These are phyloP conservation scores for Eristalis arbustorum DNA, from an alignment of 2,888 invertebrate genomes.

Conservation along the genomic window DNA sequence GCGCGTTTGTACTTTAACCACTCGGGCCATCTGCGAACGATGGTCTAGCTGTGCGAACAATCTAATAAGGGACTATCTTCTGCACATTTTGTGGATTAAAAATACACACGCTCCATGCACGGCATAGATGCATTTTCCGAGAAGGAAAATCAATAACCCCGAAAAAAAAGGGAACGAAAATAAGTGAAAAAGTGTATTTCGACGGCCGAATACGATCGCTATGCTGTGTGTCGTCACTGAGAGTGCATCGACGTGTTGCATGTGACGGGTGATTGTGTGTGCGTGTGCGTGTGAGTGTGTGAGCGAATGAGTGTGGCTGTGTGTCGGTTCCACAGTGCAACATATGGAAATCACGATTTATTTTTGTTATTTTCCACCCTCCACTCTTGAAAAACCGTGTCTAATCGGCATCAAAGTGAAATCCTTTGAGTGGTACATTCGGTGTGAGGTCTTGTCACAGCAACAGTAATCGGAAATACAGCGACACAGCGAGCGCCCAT, in stretches of 20 bases:
- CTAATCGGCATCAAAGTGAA: slow-evolving; percentile 61
- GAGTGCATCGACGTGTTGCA: slow-evolving; percentile 55
- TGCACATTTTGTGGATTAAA: slow-evolving; percentile 7
- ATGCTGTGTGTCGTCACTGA: slow-evolving; percentile 7
- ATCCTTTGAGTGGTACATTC: slow-evolving; percentile 29
- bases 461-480: slow-evolving; percentile 50
- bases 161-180: neutral
- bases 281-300: slow-evolving; percentile 27
- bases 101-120: neutral
- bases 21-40: neutral
- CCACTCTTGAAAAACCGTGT: slow-evolving; percentile 16
- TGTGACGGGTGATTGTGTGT: slow-evolving; percentile 8
- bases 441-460: slow-evolving; percentile 6
- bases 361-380: neutral
- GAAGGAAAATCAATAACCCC: neutral
- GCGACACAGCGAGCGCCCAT: slow-evolving; percentile 15
- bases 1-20: neutral
- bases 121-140: neutral
- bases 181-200: slow-evolving; percentile 35
- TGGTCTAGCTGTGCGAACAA: slow-evolving; percentile 36
- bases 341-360: slow-evolving; percentile 59
- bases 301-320: neutral
- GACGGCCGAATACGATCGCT: slow-evolving; percentile 18
- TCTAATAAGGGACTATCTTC: slow-evolving; percentile 3
- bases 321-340: neutral